phyloP scores from a whole-genome alignment of 2,888 invertebrate genomes.

The Chalcis sispes region DNA sequence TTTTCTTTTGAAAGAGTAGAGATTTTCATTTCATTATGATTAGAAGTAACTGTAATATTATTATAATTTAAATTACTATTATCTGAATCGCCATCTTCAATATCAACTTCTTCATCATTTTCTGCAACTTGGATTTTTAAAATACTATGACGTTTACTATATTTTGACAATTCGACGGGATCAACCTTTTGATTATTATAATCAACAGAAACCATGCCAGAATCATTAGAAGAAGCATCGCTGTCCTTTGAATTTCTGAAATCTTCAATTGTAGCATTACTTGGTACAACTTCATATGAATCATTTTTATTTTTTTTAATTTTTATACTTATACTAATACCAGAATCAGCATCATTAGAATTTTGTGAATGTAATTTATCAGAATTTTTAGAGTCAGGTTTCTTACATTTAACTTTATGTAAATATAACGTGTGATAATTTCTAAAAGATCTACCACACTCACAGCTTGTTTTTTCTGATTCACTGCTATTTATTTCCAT shows the following conservation, averaged over 20 bases:
- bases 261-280: slow-evolving; percentile 61
- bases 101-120: slow-evolving; percentile 67
- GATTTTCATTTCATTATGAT: not conserved
- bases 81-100: slow-evolving; percentile 61
- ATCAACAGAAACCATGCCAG: slow-evolving; percentile 57
- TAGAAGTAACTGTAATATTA: not conserved
- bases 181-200: slow-evolving; percentile 46
- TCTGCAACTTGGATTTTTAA: slow-evolving; percentile 62
- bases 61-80: slow-evolving; percentile 43
- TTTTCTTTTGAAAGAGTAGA: slow-evolving; percentile 2
- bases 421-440: slow-evolving; percentile 65
- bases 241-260: slow-evolving; percentile 55
- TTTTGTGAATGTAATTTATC: slow-evolving; percentile 52
- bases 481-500: slow-evolving; percentile 17
- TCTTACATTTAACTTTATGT: slow-evolving; percentile 66
- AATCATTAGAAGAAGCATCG: slow-evolving; percentile 56
- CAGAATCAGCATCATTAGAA: slow-evolving; percentile 68
- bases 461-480: slow-evolving; percentile 58
- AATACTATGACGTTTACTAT: slow-evolving; percentile 65
- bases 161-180: slow-evolving; percentile 55
- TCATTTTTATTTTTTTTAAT: slow-evolving; percentile 72
- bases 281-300: slow-evolving; percentile 72
- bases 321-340: slow-evolving; percentile 71
- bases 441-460: slow-evolving; percentile 68
- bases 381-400: slow-evolving; percentile 30